Base-by-base conservation (phyloP, 2,113 vertebrate genomes). In the Lepidothrix coronata region DNA sequence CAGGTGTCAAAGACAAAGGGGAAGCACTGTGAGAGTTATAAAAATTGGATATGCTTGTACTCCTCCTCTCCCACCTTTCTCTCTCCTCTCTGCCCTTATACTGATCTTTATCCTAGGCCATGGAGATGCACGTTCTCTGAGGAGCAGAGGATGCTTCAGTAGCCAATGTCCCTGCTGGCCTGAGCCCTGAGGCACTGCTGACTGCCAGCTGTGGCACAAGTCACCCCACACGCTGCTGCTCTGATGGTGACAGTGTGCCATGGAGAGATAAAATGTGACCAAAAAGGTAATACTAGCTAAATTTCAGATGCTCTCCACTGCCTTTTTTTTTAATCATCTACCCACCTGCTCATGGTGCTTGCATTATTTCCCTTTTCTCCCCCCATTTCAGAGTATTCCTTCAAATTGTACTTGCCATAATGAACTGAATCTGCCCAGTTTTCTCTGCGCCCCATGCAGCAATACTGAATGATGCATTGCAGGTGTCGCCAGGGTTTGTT, bases 111-210 rank as follows among this genome's bases (percentile, higher is more conserved):
- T 58, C 62, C 66, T 54, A 21, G 41, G 17, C 33, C 0, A 0
- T 21, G n/a, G 54, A 72, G 46, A 43, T 7, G 11, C 17, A 1
- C 2, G 6, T 72, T 57, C 62, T 85, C 27, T 11, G 57, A 68
- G 75, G 44, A 81, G 43, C 43, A 43, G 58, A 62, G 52, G 16
- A 61, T 58, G 48, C 15, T 49, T 46, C 81, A 16, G 74, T 17
- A 80, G n/a, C 19, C 57, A 63, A 39, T 25, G 16, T 30, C 33
- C 13, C 31, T 41, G 39, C 85, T 21, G 49, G 12, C 27, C n/a
- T 0, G 0, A 75, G 52, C 41, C 84, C 59, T 0, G 1, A 19
- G 68, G 73, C 3, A 1, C 37, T 27, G 49, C 48, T 41, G 65
- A 4, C 39, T 62, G 51, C 77, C 80, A 46, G 51, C 54, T 84